Conservation (phyloP, 2,113 vertebrate genomes). For the Microtus pennsylvanicus region DNA sequence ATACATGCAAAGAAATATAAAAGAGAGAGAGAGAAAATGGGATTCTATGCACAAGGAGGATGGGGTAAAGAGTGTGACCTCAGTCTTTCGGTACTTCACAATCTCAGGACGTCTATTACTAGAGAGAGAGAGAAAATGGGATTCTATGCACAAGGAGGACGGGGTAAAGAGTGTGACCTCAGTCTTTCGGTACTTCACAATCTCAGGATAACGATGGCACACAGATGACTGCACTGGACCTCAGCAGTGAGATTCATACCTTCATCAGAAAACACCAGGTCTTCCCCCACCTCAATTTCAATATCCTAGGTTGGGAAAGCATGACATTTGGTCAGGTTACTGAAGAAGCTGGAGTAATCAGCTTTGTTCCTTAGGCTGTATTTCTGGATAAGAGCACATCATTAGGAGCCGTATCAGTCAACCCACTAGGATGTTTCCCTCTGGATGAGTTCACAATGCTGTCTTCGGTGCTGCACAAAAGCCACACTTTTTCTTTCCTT, state of each 20-base stretch:
- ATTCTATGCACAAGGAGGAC: background rate
- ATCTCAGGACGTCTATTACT: background rate
- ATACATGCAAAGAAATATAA: background rate
- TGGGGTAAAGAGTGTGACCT: background rate
- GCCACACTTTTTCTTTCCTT: conserved; percentile 8
- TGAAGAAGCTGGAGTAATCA: conserved; percentile 21
- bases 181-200: background rate
- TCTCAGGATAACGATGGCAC: conserved; percentile 14
- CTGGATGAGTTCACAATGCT: background rate
- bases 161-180: background rate
- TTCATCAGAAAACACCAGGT: conserved; percentile 36
- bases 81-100: background rate
- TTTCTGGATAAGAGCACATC: conserved; percentile 33
- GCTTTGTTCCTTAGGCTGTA: background rate
- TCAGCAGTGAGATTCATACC: conserved; percentile 45
- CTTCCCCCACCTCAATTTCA: conserved; percentile 15
- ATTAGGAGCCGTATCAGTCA: background rate
- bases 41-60: background rate
- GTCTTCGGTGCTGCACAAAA: background rate
- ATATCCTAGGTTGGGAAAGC: conserved; percentile 47
- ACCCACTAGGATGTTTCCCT: background rate
- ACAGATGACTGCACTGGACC: conserved; percentile 22
- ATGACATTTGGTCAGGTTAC: conserved; percentile 55
- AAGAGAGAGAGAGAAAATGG: background rate
- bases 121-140: background rate